Conservation (phyloP, 2,797 vertebrate genomes). For the Glyptemys insculpta region DNA sequence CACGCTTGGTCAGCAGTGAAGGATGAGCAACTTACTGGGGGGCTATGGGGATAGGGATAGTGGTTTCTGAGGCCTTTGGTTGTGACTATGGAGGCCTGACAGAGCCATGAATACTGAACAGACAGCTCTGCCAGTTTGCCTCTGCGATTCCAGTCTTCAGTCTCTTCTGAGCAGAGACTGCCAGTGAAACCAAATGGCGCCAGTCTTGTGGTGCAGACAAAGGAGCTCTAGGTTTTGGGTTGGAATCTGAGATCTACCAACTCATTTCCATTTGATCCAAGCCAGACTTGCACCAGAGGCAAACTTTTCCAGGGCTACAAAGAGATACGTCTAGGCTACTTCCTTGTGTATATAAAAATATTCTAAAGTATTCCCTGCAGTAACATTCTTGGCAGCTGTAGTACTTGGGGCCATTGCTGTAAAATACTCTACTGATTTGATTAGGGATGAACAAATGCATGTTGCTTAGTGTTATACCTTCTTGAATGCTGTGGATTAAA, state of each 20-base stretch:
- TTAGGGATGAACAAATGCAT: constrained; percentile 33
- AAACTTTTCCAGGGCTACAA: accelerated
- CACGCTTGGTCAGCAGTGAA: not conserved
- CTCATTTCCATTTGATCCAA: accelerated
- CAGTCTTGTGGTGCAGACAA: not conserved
- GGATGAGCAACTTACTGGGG: not conserved
- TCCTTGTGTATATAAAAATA: not conserved
- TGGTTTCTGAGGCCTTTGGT: accelerated
- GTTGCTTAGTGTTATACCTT: not conserved
- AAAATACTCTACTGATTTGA: not conserved
- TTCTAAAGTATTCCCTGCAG: accelerated
- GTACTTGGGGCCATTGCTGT: not conserved
- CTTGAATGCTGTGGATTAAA: not conserved
- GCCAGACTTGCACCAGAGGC: not conserved
- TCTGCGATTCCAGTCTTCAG: not conserved
- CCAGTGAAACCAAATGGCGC: not conserved
- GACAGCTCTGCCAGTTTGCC: not conserved
- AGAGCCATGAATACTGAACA: not conserved
- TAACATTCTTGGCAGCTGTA: constrained; percentile 1
- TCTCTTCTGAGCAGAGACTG: not conserved
- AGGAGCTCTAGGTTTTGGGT: not conserved
- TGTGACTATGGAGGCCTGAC: not conserved
- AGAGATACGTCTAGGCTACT: not conserved
- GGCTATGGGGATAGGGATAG: not conserved
- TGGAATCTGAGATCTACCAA: not conserved